Conservation (phyloP, 1,140 invertebrate genomes). For the Chionoecetes opilio region DNA sequence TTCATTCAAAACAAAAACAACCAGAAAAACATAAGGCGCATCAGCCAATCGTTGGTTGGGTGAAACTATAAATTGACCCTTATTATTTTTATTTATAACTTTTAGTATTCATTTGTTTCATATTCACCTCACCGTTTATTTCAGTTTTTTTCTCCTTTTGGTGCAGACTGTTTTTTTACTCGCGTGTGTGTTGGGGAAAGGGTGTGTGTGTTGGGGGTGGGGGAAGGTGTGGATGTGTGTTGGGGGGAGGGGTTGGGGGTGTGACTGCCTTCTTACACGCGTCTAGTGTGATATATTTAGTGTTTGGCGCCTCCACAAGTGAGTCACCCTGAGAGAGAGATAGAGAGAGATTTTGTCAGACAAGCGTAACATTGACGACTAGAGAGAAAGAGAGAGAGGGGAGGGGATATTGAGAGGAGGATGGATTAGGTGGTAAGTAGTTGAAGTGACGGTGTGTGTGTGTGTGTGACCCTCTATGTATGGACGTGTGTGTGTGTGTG, state of each 20-base stretch:
- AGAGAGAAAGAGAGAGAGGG: too few relatives aligned
- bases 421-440: too few relatives aligned
- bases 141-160: not conserved
- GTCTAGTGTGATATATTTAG: not conserved
- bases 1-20: too few relatives aligned
- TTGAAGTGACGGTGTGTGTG: not conserved
- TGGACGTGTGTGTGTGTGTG: not conserved
- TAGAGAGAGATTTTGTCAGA: too few relatives aligned
- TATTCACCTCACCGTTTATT: not conserved
- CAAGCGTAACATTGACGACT: too few relatives aligned
- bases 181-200: not conserved
- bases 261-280: not conserved
- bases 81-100: not conserved
- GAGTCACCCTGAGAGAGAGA: not conserved
- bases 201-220: not conserved
- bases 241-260: not conserved
- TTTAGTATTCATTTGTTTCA: not conserved
- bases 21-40: too few relatives aligned
- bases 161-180: not conserved
- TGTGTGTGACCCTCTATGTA: not conserved
- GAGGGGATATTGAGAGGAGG: too few relatives aligned
- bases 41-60: too few relatives aligned
- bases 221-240: conserved; percentile 33
- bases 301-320: not conserved
- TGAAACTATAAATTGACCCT: too few relatives aligned